These are phyloP conservation scores for Dermochelys coriacea DNA, from an alignment of 2,797 vertebrate species.

Conservation along the genomic window DNA sequence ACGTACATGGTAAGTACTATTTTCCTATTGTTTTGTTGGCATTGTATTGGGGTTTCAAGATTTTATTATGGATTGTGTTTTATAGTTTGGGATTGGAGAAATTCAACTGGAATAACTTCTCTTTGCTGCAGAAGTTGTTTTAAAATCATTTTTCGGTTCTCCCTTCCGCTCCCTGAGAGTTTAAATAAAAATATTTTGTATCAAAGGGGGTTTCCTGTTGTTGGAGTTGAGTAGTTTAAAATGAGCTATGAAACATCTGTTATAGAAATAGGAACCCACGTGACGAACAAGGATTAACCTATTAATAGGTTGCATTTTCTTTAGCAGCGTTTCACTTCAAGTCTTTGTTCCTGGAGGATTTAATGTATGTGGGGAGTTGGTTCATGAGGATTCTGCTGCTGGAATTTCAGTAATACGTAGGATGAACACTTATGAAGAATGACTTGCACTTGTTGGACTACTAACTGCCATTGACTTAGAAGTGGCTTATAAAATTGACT, in stretches of 20 bases:
- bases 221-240: background rate
- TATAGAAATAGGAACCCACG: rapidly evolving
- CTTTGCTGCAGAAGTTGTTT: background rate
- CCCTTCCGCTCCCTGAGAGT: background rate
- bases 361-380: background rate
- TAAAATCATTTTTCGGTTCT: background rate
- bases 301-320: background rate
- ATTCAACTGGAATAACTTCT: rapidly evolving
- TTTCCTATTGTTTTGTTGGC: background rate
- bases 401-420: background rate
- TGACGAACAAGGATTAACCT: rapidly evolving
- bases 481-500: rapidly evolving
- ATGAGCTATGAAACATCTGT: background rate
- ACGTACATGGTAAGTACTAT: rapidly evolving
- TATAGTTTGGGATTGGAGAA: background rate
- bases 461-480: background rate
- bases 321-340: background rate
- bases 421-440: background rate
- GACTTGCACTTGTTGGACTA: too few species aligned
- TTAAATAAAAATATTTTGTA: background rate
- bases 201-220: too few species aligned
- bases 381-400: background rate
- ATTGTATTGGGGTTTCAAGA: background rate
- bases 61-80: background rate
- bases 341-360: background rate